Evolutionary conservation across 2,113 vertebrate species (phyloP).

Genomic region (Cairina moschata): DNA sequence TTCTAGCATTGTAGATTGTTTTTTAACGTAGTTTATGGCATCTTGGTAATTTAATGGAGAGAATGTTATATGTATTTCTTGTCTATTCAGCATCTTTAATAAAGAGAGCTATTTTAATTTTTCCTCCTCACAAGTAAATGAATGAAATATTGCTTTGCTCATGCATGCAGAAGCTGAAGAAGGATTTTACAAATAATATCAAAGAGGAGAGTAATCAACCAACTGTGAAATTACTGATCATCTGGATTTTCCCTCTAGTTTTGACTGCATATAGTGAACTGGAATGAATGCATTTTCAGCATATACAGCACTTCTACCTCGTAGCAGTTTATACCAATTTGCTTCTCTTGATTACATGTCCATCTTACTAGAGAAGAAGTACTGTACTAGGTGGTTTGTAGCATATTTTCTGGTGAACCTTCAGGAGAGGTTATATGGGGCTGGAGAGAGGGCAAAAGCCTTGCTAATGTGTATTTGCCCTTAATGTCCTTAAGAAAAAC

Average conservation of each 20-base stretch:
- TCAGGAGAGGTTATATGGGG: neutral
- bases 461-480: neutral
- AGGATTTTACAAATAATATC: constrained; percentile 77
- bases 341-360: constrained; percentile 71
- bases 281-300: constrained; percentile 69
- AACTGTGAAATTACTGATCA: constrained; percentile 86
- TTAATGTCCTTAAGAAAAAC: constrained; percentile 1
- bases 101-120: constrained; percentile 64
- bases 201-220: constrained; percentile 76
- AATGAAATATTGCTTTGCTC: constrained; percentile 71
- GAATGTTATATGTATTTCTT: constrained; percentile 25
- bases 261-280: constrained; percentile 60
- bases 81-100: constrained; percentile 66
- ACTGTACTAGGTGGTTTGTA: neutral
- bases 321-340: constrained; percentile 65
- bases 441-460: neutral
- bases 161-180: constrained; percentile 44
- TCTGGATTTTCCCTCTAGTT: constrained; percentile 76
- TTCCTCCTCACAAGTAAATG: constrained; percentile 47
- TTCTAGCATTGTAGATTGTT: neutral
- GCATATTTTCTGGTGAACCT: constrained; percentile 22
- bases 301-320: constrained; percentile 52
- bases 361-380: constrained; percentile 43
- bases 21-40: neutral
- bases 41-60: constrained; percentile 36